Conservation (phyloP, 2,797 vertebrate genomes). For the Peromyscus melanophrys region DNA sequence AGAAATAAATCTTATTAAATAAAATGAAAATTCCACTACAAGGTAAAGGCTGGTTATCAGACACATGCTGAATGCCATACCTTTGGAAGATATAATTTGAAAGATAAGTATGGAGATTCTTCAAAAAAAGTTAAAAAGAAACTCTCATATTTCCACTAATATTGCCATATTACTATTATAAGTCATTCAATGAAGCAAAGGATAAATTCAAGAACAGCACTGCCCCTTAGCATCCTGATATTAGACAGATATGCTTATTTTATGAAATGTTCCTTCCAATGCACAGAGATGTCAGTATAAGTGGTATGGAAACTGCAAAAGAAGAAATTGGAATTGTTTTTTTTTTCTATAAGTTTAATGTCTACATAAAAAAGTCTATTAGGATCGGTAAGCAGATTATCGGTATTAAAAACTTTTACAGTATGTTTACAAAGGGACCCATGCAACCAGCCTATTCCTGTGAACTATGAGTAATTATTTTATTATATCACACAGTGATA, state of each 20-base stretch:
- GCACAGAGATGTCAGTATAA: background rate
- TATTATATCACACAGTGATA: background rate
- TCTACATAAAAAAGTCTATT: background rate
- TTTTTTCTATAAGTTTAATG: background rate
- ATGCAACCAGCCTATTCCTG: background rate
- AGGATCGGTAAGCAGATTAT: background rate
- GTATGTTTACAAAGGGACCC: background rate
- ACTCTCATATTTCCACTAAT: background rate
- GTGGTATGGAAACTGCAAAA: background rate
- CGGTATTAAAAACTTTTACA: background rate
- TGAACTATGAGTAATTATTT: background rate
- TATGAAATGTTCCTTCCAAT: background rate
- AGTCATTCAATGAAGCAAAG: background rate
- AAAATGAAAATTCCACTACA: background rate
- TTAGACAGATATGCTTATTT: background rate
- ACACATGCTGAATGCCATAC: background rate
- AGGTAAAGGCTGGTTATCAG: background rate
- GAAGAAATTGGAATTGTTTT: background rate
- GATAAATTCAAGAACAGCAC: background rate
- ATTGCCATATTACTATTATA: background rate
- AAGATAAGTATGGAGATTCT: background rate
- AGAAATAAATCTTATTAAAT: background rate
- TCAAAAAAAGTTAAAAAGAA: background rate
- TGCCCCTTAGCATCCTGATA: accelerated
- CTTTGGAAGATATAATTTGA: background rate